Evolutionary conservation across 2,113 vertebrate genomes (phyloP).

Genomic region (Mesembrinibis cayennensis): DNA sequence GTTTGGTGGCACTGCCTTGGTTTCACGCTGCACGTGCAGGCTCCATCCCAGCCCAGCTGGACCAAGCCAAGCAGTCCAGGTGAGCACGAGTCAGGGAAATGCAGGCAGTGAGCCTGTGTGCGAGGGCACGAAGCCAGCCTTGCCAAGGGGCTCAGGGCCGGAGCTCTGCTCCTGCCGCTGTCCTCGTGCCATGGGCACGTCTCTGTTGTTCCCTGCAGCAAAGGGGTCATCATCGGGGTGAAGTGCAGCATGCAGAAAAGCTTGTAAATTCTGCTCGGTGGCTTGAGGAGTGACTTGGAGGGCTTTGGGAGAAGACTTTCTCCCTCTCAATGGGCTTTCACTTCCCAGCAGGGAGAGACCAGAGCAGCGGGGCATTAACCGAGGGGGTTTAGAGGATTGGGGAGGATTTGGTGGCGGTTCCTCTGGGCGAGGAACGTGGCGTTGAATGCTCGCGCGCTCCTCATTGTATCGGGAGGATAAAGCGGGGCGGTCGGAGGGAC

Average conservation of each 20-base stretch:
- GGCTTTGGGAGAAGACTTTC: not conserved
- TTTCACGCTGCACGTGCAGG: not conserved
- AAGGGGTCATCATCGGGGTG: rapidly evolving
- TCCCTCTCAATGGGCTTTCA: not conserved
- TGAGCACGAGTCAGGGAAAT: not conserved
- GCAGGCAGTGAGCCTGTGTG: not conserved
- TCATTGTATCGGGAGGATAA: not conserved
- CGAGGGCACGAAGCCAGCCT: not conserved
- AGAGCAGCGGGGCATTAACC: not conserved
- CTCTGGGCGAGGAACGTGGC: not conserved
- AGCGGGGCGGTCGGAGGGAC: not conserved
- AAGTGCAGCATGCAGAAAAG: not conserved
- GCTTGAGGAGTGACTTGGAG: not conserved
- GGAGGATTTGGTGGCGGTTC: not conserved
- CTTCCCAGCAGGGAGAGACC: not conserved
- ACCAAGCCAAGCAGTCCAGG: not conserved
- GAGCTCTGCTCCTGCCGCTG: not conserved
- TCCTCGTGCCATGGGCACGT: not conserved
- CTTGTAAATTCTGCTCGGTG: not conserved
- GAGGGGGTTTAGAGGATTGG: not conserved
- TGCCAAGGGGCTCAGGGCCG: not conserved
- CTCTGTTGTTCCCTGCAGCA: not conserved
- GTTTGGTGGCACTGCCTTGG: not conserved
- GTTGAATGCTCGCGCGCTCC: not conserved
- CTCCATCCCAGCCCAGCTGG: not conserved